Evolutionary conservation across 2,113 vertebrate genomes (phyloP).

Genomic region (Lamprologus ornatipinnis): DNA sequence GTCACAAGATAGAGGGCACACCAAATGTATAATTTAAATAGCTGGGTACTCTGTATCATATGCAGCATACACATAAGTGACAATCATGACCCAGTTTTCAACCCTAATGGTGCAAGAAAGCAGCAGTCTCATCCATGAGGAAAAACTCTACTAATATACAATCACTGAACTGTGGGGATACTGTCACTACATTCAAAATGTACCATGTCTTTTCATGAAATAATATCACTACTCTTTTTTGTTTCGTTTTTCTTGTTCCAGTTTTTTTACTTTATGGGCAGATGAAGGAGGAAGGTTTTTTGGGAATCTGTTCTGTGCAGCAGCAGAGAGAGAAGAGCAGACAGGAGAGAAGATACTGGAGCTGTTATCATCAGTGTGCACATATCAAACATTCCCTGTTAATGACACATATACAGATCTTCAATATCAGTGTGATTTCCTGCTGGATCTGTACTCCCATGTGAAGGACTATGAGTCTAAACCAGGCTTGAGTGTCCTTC

Average conservation of each 20-base stretch:
- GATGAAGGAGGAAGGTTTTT: not conserved
- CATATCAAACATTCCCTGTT: rapidly evolving
- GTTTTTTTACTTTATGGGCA: not conserved
- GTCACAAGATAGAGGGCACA: not conserved
- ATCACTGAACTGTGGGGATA: not conserved
- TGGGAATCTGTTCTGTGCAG: not conserved
- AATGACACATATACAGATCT: not conserved
- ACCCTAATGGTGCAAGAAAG: not conserved
- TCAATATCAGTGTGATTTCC: not conserved
- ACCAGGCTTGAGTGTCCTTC: no score
- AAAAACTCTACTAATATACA: not conserved
- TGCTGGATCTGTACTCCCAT: not conserved
- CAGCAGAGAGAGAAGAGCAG: not conserved
- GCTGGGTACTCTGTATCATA: not conserved
- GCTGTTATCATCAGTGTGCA: not conserved
- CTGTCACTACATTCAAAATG: not conserved
- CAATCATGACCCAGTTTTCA: not conserved
- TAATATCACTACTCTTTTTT: not conserved
- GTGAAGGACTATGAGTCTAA: no score
- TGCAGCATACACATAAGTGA: not conserved
- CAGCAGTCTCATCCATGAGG: not conserved
- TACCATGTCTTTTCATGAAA: not conserved
- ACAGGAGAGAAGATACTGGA: not conserved
- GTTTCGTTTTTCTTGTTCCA: not conserved
- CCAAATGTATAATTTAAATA: not conserved